Evolutionary conservation across 2,113 vertebrate species (phyloP).

Genomic region (Nibea albiflora): DNA sequence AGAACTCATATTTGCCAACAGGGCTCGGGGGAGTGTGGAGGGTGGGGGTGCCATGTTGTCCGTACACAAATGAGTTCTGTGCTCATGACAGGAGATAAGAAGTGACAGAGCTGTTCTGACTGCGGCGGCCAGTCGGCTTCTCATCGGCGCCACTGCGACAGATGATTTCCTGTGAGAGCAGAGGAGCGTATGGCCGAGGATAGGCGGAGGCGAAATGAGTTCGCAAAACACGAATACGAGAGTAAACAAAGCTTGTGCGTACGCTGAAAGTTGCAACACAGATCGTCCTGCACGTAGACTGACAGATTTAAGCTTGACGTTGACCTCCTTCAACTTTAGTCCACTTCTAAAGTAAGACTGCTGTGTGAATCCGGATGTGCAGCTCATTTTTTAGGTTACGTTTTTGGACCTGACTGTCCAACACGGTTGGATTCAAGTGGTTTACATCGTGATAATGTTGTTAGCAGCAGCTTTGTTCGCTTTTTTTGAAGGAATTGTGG

Average conservation of each 20-base stretch:
- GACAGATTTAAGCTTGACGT: conserved; percentile 12
- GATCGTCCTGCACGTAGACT: not conserved
- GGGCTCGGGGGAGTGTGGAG: not conserved
- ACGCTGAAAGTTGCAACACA: not conserved
- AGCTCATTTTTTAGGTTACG: not conserved
- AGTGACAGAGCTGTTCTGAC: conserved; percentile 33
- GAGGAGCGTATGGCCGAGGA: not conserved
- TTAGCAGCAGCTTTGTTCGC: not conserved
- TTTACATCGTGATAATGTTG: not conserved
- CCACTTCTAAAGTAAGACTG: not conserved
- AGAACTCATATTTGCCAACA: conserved; percentile 13
- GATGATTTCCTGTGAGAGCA: conserved; percentile 42
- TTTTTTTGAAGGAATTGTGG: no score
- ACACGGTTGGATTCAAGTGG: not conserved
- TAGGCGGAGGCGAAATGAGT: not conserved
- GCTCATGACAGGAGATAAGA: conserved; percentile 51
- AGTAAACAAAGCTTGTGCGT: conserved; percentile 32
- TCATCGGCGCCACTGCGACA: not conserved
- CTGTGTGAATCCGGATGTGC: not conserved
- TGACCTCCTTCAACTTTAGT: not conserved
- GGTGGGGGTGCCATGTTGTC: conserved; percentile 18
- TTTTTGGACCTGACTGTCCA: not conserved
- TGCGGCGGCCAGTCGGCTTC: conserved; percentile 7
- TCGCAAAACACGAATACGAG: conserved; percentile 8
- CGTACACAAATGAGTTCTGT: conserved; percentile 47